Evolutionary conservation across 2,888 invertebrate genomes (phyloP).

Genomic region (Catocala fraxini): DNA sequence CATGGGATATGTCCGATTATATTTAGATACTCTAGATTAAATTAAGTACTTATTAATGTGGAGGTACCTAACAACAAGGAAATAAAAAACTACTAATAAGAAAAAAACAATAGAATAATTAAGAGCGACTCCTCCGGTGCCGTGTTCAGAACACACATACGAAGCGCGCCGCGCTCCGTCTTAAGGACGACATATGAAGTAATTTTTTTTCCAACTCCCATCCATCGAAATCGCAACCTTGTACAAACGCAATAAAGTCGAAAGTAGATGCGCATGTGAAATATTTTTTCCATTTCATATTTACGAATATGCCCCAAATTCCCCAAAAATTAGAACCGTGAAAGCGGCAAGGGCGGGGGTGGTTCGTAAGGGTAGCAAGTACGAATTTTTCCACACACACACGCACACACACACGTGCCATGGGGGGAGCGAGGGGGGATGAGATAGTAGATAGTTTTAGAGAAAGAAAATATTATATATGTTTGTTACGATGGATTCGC

Average conservation of each 20-base stretch:
- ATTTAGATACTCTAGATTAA: too few species aligned
- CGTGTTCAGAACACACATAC: constrained; percentile 82
- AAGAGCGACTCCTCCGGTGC: constrained; percentile 60
- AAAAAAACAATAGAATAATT: constrained; percentile 36
- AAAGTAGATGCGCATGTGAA: constrained; percentile 70
- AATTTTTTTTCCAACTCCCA: constrained; percentile 83
- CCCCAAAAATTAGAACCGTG: constrained; percentile 89
- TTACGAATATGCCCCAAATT: constrained; percentile 89
- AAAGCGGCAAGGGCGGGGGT: constrained; percentile 75
- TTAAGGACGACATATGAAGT: constrained; percentile 88
- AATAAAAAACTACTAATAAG: constrained; percentile 22
- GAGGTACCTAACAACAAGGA: too few species aligned
- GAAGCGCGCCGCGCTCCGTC: constrained; percentile 86
- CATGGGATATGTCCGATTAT: too few species aligned
- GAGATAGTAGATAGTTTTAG: constrained; percentile 85
- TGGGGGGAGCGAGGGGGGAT: constrained; percentile 52
- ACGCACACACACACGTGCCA: constrained; percentile 50
- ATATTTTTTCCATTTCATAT: constrained; percentile 88
- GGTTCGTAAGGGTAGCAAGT: constrained; percentile 64
- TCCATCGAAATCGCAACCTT: constrained; percentile 63
- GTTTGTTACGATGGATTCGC: constrained; percentile 59
- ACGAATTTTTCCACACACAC: constrained; percentile 66
- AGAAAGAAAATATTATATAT: constrained; percentile 78
- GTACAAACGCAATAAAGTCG: constrained; percentile 53
- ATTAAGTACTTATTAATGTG: too few species aligned